Conservation (phyloP, 2,888 invertebrate species). For the Chymomyza fuscimana region DNA sequence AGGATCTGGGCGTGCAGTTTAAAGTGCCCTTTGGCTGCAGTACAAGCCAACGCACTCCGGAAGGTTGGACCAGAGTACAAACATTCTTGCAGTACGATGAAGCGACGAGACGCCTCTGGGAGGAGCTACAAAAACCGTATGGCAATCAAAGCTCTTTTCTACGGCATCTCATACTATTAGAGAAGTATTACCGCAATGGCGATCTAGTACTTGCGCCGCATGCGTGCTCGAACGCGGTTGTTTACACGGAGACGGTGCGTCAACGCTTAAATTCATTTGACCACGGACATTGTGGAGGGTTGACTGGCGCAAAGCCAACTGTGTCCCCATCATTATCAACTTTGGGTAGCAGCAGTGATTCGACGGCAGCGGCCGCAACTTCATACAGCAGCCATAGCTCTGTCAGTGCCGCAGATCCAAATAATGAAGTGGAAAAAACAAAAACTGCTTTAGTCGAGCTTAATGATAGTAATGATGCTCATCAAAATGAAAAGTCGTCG, state of each 20-base stretch:
- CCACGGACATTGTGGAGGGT: slow-evolving; percentile 79
- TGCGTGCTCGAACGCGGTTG: slow-evolving; percentile 87
- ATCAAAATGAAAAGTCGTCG: slow-evolving; percentile 6
- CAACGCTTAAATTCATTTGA: slow-evolving; percentile 89
- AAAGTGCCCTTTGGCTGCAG: slow-evolving; percentile 86
- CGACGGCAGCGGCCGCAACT: neutral
- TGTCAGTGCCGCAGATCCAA: neutral
- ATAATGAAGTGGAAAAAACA: neutral
- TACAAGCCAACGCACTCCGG: slow-evolving; percentile 83
- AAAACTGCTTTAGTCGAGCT: slow-evolving; percentile 65
- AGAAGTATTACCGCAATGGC: slow-evolving; percentile 91
- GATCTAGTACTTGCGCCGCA: slow-evolving; percentile 87
- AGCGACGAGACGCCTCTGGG: slow-evolving; percentile 90
- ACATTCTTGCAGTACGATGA: slow-evolving; percentile 89
- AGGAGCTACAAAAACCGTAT: slow-evolving; percentile 90
- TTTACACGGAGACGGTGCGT: slow-evolving; percentile 89
- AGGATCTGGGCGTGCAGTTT: slow-evolving; percentile 87
- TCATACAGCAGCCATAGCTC: neutral
- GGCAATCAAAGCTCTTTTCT: slow-evolving; percentile 93
- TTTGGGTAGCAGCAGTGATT: neutral
- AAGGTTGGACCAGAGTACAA: slow-evolving; percentile 91
- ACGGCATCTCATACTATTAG: slow-evolving; percentile 88
- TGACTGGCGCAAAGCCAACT: slow-evolving; percentile 3
- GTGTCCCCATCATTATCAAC: slow-evolving; percentile 18
- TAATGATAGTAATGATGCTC: slow-evolving; percentile 65